Evolutionary conservation across 2,888 invertebrate species (phyloP).

Genomic region (Unio pictorum): DNA sequence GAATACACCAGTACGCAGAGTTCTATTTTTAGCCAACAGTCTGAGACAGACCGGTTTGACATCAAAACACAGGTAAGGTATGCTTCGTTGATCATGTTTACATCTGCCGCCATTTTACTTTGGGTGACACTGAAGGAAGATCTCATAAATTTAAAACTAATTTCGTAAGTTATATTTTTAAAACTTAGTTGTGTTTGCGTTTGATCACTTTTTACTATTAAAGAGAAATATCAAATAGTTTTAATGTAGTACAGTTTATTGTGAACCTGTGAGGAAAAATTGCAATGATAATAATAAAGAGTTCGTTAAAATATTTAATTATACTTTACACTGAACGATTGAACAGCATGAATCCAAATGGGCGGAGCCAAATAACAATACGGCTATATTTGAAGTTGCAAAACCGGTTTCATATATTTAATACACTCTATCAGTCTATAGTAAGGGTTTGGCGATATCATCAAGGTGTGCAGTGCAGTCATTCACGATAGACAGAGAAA

Average conservation of each 20-base stretch:
- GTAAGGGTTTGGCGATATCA: slow-evolving; percentile 1
- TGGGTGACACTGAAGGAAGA: too few species aligned
- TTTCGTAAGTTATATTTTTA: too few species aligned
- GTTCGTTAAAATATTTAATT: too few species aligned
- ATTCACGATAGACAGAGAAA: neutral
- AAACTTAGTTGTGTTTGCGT: too few species aligned
- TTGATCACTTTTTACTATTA: too few species aligned
- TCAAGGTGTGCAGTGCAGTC: slow-evolving; percentile 4
- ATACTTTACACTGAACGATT: too few species aligned
- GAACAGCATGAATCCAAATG: neutral
- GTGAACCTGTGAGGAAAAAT: too few species aligned
- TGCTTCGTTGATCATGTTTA: slow-evolving; percentile 5
- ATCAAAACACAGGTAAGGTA: slow-evolving; percentile 19
- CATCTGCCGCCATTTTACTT: too few species aligned
- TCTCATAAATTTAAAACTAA: too few species aligned
- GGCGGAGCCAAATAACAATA: slow-evolving; percentile 23
- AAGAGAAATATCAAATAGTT: fast-evolving
- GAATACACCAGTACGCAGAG: slow-evolving; percentile 1
- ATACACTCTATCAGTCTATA: slow-evolving; percentile 3
- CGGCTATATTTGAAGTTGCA: slow-evolving; percentile 47
- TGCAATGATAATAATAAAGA: too few species aligned
- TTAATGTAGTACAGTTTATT: too few species aligned
- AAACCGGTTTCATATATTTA: slow-evolving; percentile 43
- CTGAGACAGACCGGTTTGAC: slow-evolving; percentile 22
- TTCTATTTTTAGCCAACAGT: neutral